A percentile compares a stretch with the other conserved stretches of the same genome.
Conservation (phyloP, 1,140 invertebrate genomes). For the Heliconius congener region DNA sequence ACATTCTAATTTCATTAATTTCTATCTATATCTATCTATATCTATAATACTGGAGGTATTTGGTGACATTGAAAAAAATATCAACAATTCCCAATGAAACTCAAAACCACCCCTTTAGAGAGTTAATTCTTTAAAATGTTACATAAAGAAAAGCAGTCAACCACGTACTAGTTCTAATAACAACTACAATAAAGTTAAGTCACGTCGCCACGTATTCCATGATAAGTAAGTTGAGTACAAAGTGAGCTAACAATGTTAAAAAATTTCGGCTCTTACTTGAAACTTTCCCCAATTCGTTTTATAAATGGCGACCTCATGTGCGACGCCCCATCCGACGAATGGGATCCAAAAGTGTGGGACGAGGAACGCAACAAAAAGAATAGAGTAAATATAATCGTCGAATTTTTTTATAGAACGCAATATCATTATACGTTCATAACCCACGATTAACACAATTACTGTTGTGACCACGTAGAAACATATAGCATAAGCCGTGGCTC, state of each 20-base stretch:
- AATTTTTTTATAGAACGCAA: constrained; percentile 82
- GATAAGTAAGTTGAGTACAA: constrained; percentile 15
- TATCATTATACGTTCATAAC: constrained; percentile 82
- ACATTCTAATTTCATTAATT: too few relatives aligned
- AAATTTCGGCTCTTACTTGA: constrained; percentile 66
- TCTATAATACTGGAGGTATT: too few relatives aligned
- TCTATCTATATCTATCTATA: too few relatives aligned
- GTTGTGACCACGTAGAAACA: constrained; percentile 82
- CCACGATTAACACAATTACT: constrained; percentile 80
- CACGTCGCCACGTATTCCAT: constrained; percentile 27
- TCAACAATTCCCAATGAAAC: too few relatives aligned
- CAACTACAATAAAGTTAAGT: constrained; percentile 6
- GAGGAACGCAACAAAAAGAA: constrained; percentile 84
- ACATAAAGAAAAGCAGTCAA: constrained; percentile 8
- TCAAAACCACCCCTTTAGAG: too few relatives aligned
- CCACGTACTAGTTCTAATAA: constrained; percentile 9
- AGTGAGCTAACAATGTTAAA: constrained; percentile 31
- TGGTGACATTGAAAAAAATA: too few relatives aligned
- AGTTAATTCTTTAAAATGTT: background rate
- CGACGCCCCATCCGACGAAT: constrained; percentile 85
- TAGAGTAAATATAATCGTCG: constrained; percentile 84
- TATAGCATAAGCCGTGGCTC: constrained; percentile 82
- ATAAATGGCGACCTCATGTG: constrained; percentile 83
- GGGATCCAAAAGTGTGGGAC: constrained; percentile 85
- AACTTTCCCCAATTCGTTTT: constrained; percentile 84